These are phyloP conservation scores for Lytechinus pictus DNA, from an alignment of 35 echinoderm and acorn worm species.

Conservation along the genomic window DNA sequence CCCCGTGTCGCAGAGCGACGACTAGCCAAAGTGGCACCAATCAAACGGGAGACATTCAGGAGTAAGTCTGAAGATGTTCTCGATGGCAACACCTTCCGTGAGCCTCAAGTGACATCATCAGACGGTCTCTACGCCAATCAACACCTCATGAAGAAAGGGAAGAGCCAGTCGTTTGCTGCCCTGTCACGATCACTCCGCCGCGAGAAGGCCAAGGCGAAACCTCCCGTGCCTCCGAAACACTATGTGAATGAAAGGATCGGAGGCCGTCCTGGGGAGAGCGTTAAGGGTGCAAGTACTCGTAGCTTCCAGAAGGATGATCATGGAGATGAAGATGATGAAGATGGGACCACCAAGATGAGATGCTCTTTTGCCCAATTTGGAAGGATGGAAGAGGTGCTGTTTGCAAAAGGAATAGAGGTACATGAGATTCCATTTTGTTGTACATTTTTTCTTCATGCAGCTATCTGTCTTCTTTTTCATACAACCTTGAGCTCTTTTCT, in stretches of 20 bases:
- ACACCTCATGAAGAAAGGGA: slow-evolving; percentile 36
- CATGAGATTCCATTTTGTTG: no score
- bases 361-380: slow-evolving; percentile 47
- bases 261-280: not conserved
- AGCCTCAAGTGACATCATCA: not conserved
- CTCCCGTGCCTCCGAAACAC: not conserved
- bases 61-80: slow-evolving; percentile 14
- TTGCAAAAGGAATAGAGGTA: slow-evolving; percentile 34
- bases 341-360: slow-evolving; percentile 1
- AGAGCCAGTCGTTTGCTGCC: slow-evolving; percentile 41
- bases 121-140: not conserved
- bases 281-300: not conserved
- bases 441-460: no score
- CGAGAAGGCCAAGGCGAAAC: slow-evolving; percentile 24
- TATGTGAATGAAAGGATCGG: slow-evolving; percentile 40
- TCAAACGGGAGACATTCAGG: slow-evolving; percentile 17
- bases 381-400: slow-evolving; percentile 41
- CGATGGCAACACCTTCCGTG: not conserved
- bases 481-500: no score
- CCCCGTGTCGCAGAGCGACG: not conserved
- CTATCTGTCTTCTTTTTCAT: no score
- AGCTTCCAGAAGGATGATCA: not conserved
- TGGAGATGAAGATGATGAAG: slow-evolving; percentile 42
- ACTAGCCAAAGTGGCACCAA: slow-evolving; percentile 13
- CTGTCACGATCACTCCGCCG: slow-evolving; percentile 24